Evolutionary conservation across 1,140 invertebrate species (phyloP).

Genomic region (Macrostomum lignano): DNA sequence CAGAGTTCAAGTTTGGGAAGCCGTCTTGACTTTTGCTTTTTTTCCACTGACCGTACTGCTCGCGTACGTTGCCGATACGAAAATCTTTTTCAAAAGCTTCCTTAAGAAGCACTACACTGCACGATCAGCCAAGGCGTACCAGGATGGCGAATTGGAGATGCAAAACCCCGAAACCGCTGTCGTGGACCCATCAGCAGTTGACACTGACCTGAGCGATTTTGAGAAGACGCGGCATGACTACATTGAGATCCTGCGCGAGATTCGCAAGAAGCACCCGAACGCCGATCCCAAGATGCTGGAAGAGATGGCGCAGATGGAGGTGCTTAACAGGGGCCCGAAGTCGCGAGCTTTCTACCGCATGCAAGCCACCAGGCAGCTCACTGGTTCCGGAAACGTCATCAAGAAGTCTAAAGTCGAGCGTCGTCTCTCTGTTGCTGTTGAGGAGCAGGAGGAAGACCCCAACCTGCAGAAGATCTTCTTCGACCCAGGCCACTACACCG

Average conservation of each 20-base stretch:
- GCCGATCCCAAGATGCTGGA: slow-evolving; percentile 34
- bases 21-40: slow-evolving; percentile 67
- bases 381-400: slow-evolving; percentile 67
- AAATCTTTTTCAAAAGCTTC: slow-evolving; percentile 56
- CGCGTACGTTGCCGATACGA: slow-evolving; percentile 68
- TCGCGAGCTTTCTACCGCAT: slow-evolving; percentile 85
- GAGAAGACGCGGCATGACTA: slow-evolving; percentile 3
- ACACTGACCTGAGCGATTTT: slow-evolving; percentile 19
- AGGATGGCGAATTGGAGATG: neutral
- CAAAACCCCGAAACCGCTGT: neutral
- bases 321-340: slow-evolving; percentile 67
- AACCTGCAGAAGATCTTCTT: slow-evolving; percentile 45
- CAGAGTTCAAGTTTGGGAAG: slow-evolving; percentile 54
- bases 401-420: slow-evolving; percentile 36
- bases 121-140: slow-evolving; percentile 4
- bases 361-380: slow-evolving; percentile 76
- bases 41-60: slow-evolving; percentile 81
- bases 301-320: slow-evolving; percentile 70
- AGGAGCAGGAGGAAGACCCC: slow-evolving; percentile 27
- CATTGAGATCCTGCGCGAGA: slow-evolving; percentile 6
- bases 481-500: slow-evolving; percentile 82
- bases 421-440: slow-evolving; percentile 5
- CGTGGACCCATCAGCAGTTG: slow-evolving; percentile 12
- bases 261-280: slow-evolving; percentile 16
- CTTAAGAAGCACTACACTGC: slow-evolving; percentile 49